A percentile compares a stretch with the other conserved stretches of the same genome.
These are phyloP conservation scores for Anas acuta DNA, from an alignment of 2,797 vertebrate genomes.

Conservation along the genomic window DNA sequence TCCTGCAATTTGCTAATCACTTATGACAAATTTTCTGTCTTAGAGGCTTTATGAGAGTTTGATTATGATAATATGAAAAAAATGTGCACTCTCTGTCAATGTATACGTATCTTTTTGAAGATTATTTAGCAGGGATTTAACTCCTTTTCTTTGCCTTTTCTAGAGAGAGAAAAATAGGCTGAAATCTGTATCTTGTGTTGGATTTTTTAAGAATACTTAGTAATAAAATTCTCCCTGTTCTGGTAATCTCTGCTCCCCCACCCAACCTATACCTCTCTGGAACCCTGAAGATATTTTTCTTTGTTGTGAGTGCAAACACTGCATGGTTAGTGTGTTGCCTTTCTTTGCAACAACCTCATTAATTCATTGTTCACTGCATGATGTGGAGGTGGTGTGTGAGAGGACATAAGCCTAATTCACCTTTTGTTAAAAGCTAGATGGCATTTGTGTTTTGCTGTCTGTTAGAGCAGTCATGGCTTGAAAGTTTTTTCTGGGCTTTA, in stretches of 20 bases:
- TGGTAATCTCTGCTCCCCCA: not conserved
- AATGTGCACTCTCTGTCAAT: not conserved
- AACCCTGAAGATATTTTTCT: no score
- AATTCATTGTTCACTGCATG: not conserved
- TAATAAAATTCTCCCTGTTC: not conserved
- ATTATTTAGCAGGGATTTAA: not conserved
- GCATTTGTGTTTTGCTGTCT: not conserved
- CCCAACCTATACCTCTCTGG: not conserved
- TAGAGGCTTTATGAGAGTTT: not conserved
- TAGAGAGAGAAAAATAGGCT: not conserved
- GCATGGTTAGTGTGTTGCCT: not conserved
- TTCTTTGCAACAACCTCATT: not conserved
- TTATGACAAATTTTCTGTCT: not conserved
- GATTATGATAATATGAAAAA: not conserved
- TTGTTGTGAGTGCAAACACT: not conserved
- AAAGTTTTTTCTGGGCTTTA: slow-evolving; percentile 5
- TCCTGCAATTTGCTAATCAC: not conserved
- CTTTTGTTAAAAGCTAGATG: not conserved
- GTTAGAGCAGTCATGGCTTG: slow-evolving; percentile 1
- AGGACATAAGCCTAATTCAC: not conserved
- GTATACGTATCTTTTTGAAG: not conserved
- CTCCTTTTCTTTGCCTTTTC: not conserved
- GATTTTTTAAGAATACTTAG: not conserved
- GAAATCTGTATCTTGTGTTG: not conserved
- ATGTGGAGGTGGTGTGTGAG: not conserved